Evolutionary conservation across 2,113 vertebrate species (phyloP), one percentile per base, ranked within the genome.

Genomic region (Pimephales promelas): DNA sequence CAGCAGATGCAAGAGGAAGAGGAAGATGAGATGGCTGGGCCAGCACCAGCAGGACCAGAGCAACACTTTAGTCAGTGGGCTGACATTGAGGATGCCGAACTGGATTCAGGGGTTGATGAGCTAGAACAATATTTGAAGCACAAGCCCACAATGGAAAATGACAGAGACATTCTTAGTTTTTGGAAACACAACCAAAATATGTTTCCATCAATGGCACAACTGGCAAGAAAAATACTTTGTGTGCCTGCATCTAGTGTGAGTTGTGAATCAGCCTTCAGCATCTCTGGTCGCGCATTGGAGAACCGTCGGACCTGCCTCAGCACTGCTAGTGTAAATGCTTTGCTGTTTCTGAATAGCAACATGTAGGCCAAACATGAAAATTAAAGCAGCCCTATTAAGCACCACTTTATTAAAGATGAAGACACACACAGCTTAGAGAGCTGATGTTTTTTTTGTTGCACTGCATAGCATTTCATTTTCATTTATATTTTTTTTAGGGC

Each of bases 281-380:
- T 68, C 64, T 68, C 64, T 68, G 64, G 64, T 68, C 31, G 8
- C 64, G 22, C 18, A 4, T 2, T 68, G 64, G 64, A 68, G 18
- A 68, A 68, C 22, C 11, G 26, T 31, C 61, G 26, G 26, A 64
- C 61, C 61, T 62, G 61, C 61, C 61, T 62, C 61, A 62, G 61
- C 61, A 62, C 61, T 62, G 61, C 61, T 62, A 62, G 59, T 62
- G 59, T 62, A 62, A 62, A 62, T 31, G 59, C 59, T 28, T 61
- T 28, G 26, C 61, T 62, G 24, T 62, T 62, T 62, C 26, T 62
- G 57, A 40, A 40, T 40, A 40, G 36, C 36, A 36, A 36, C 6
- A 40, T 59, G 57, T 40, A 36, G 36, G 36, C 36, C 36, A 40
- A 59, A 59, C 57, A 59, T 59, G n/a, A 59, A 22, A 59, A 59